Evolutionary conservation across 2,113 vertebrate species (phyloP).

Genomic region (Solea solea): DNA sequence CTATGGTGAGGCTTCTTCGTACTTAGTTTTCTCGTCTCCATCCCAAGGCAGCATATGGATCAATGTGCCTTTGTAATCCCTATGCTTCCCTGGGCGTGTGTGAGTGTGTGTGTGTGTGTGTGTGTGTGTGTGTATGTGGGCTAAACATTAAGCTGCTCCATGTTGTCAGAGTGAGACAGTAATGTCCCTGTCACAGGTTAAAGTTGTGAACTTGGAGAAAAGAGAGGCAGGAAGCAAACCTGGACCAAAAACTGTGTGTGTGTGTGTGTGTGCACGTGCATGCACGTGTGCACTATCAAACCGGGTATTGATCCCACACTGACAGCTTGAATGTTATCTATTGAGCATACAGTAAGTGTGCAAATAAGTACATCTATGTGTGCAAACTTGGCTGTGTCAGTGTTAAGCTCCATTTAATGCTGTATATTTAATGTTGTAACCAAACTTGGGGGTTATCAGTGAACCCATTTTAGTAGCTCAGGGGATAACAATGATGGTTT

Average conservation of each 20-base stretch:
- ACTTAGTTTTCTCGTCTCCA: conserved; percentile 57
- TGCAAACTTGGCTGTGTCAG: neutral
- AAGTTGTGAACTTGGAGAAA: conserved; percentile 23
- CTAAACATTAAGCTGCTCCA: conserved; percentile 82
- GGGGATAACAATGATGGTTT: neutral
- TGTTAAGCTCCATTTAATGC: neutral
- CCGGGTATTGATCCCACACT: conserved; percentile 32
- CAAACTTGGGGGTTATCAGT: conserved; percentile 29
- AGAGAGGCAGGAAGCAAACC: conserved; percentile 25
- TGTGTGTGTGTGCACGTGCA: neutral
- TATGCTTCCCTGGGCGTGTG: conserved; percentile 39
- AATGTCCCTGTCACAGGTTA: conserved; percentile 56
- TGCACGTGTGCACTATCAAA: neutral
- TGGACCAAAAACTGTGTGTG: neutral
- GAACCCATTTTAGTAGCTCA: neutral
- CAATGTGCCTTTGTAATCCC: conserved; percentile 57
- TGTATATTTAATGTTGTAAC: neutral
- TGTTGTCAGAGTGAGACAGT: conserved; percentile 60
- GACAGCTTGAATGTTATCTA: conserved; percentile 18
- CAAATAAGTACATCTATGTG: conserved; percentile 18
- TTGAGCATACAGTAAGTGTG: conserved; percentile 3
- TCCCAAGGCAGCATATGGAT: conserved; percentile 55
- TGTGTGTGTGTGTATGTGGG: conserved; percentile 50
- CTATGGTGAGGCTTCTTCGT: conserved; percentile 12
- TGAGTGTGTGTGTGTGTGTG: conserved; percentile 42